Evolutionary conservation across 2,888 invertebrate genomes (phyloP).

Genomic region (Thelaira solivaga): DNA sequence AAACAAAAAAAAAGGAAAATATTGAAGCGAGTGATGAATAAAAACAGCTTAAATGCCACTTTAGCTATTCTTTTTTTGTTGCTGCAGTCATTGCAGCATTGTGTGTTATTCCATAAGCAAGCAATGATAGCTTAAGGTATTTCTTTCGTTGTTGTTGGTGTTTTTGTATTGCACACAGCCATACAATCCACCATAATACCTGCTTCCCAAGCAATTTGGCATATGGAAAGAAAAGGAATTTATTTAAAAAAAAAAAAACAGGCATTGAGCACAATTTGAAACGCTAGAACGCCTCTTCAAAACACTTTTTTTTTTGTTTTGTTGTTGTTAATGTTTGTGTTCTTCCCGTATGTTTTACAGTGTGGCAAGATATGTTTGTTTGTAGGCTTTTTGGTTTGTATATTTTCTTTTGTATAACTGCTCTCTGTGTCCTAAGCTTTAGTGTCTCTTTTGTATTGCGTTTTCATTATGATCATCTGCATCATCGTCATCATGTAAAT

Average conservation of each 20-base stretch:
- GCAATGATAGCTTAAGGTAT: constrained; percentile 59
- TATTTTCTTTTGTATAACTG: background rate
- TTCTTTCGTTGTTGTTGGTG: constrained; percentile 37
- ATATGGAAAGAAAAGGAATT: background rate
- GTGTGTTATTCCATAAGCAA: constrained; percentile 56
- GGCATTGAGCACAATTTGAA: constrained; percentile 67
- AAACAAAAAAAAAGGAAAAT: background rate
- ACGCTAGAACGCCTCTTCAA: constrained; percentile 75
- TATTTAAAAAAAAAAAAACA: constrained; percentile 26
- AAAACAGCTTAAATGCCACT: constrained; percentile 62
- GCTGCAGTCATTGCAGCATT: constrained; percentile 18
- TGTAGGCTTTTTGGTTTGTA: background rate
- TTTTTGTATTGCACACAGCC: constrained; percentile 32
- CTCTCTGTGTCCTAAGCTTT: constrained; percentile 3
- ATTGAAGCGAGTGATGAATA: constrained; percentile 52
- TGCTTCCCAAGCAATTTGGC: constrained; percentile 59
- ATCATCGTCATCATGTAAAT: constrained; percentile 41
- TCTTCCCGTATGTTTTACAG: constrained; percentile 6
- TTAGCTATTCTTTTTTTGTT: constrained; percentile 29
- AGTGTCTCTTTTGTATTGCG: constrained; percentile 34
- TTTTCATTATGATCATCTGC: constrained; percentile 34
- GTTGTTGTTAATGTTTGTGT: constrained; percentile 28
- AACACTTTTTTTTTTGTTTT: constrained; percentile 66
- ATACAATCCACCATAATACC: constrained; percentile 28
- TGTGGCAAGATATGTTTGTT: constrained; percentile 13